Conservation (phyloP, 2,888 invertebrate species). For the Coenonympha arcania region DNA sequence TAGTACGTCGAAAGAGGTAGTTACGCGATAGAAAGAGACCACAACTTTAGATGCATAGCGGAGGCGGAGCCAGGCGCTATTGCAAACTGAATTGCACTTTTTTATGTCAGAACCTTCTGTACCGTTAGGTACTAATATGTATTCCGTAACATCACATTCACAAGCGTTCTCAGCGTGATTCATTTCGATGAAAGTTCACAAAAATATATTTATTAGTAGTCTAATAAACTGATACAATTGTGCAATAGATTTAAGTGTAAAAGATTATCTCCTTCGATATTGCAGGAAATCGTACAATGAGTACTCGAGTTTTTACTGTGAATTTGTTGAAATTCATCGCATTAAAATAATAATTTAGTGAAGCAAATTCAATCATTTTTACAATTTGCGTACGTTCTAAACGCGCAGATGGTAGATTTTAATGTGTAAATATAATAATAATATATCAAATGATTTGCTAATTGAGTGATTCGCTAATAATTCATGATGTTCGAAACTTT, state of each 20-base stretch:
- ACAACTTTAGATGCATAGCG: too few relatives aligned
- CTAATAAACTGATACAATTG: constrained; percentile 28
- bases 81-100: too few relatives aligned
- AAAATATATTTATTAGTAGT: constrained; percentile 24
- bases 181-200: constrained; percentile 8
- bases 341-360: constrained; percentile 5
- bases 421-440: constrained; percentile 20
- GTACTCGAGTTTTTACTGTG: constrained; percentile 8
- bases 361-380: neutral
- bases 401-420: constrained; percentile 18
- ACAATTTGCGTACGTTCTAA: constrained; percentile 16
- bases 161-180: neutral
- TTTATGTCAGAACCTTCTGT: too few relatives aligned
- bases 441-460: constrained; percentile 15
- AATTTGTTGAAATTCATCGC: constrained; percentile 1
- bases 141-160: neutral
- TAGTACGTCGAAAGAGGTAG: too few relatives aligned
- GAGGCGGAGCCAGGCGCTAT: too few relatives aligned
- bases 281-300: constrained; percentile 15
- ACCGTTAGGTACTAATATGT: too few relatives aligned
- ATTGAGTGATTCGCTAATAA: constrained; percentile 5
- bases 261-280: constrained; percentile 20
- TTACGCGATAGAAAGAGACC: too few relatives aligned
- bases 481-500: constrained; percentile 6
- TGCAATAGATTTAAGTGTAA: constrained; percentile 50